A percentile compares a stretch with the other conserved stretches of the same genome.
These are phyloP conservation scores for Stomatorhinus ivindoensis DNA, from an alignment of 2,113 vertebrate species.

Conservation along the genomic window DNA sequence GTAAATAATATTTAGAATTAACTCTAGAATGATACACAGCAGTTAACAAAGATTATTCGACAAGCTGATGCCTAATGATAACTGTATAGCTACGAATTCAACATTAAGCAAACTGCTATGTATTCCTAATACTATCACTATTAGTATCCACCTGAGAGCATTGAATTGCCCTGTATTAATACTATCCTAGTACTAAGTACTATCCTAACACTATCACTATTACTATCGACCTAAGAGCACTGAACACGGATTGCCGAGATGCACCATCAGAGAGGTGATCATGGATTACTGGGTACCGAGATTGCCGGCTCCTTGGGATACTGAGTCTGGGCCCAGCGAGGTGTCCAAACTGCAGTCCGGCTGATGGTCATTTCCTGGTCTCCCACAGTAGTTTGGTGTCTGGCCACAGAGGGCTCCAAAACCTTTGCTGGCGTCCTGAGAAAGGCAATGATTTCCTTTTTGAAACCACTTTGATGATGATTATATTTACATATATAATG, in stretches of 20 bases:
- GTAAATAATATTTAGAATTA: neutral
- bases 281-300: constrained; percentile 27
- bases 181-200: neutral
- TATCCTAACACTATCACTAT: neutral
- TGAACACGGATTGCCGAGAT: neutral
- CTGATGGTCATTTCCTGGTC: neutral
- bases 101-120: neutral
- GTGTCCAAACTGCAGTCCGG: constrained; percentile 7
- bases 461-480: constrained; percentile 3
- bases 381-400: neutral
- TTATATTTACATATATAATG: neutral
- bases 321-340: constrained; percentile 11
- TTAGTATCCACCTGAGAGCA: neutral
- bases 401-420: neutral
- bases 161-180: neutral
- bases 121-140: neutral
- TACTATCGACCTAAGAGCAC: neutral
- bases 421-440: neutral
- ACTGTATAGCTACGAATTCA: neutral
- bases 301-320: constrained; percentile 21
- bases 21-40: neutral
- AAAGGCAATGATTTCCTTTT: constrained; percentile 12
- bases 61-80: neutral
- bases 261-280: neutral
- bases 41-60: neutral